phyloP scores from a whole-genome alignment of 2,888 invertebrate genomes.

The Oegoconia quadripuncta region DNA sequence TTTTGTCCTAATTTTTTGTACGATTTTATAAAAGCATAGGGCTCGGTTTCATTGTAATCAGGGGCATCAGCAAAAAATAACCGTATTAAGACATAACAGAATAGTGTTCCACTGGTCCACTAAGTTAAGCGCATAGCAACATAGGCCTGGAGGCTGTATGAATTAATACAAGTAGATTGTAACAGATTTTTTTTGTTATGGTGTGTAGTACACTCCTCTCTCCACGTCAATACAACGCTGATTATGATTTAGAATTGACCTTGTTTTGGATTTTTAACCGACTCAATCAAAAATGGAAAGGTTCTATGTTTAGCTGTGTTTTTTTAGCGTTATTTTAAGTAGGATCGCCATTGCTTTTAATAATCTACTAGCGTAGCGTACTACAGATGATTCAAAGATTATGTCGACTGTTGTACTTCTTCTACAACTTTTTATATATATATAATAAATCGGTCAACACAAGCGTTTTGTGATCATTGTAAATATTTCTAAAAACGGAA shows the following conservation, averaged over 20 bases:
- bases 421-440: too few relatives aligned
- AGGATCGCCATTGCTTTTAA: too few relatives aligned
- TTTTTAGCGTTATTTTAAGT: too few relatives aligned
- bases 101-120: slow-evolving; percentile 68
- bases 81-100: slow-evolving; percentile 73
- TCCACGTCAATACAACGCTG: slow-evolving; percentile 14
- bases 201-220: slow-evolving; percentile 21
- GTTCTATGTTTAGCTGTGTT: too few relatives aligned
- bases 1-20: background rate
- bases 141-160: slow-evolving; percentile 44
- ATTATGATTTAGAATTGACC: slow-evolving; percentile 14
- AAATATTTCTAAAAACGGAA: too few relatives aligned
- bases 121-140: slow-evolving; percentile 61
- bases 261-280: too few relatives aligned
- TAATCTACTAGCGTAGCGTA: too few relatives aligned
- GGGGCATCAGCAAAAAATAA: slow-evolving; percentile 63
- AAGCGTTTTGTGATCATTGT: too few relatives aligned
- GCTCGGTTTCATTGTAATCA: slow-evolving; percentile 48
- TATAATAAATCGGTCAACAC: too few relatives aligned
- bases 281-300: too few relatives aligned
- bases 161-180: slow-evolving; percentile 45
- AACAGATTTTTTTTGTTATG: slow-evolving; percentile 35
- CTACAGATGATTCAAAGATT: too few relatives aligned
- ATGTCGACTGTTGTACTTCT: too few relatives aligned
- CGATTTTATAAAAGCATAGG: slow-evolving; percentile 33